Percentiles rank a stretch among this genome's conserved stretches.
Evolutionary conservation across 2,888 invertebrate species (phyloP).

Genomic region (Drosophila maculinotata): DNA sequence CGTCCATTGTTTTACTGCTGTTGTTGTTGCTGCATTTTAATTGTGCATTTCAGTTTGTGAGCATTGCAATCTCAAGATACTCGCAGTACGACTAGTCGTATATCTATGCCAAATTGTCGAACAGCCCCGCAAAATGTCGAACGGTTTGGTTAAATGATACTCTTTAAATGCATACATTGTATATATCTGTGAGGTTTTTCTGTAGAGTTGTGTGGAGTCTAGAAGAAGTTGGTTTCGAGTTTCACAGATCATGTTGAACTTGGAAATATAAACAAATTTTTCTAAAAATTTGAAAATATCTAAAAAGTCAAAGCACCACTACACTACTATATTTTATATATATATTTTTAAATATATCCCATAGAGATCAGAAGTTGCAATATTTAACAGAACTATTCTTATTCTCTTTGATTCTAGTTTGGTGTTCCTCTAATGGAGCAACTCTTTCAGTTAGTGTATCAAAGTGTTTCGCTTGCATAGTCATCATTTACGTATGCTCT

Average conservation of each 20-base stretch:
- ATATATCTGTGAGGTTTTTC: neutral
- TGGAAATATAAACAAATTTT: too few relatives aligned
- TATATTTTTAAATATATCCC: too few relatives aligned
- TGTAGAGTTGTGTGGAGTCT: neutral
- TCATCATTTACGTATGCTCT: constrained; percentile 17
- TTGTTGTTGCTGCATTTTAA: constrained; percentile 48
- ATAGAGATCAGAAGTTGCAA: too few relatives aligned
- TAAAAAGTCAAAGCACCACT: too few relatives aligned
- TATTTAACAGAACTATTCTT: too few relatives aligned
- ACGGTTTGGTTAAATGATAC: constrained; percentile 21
- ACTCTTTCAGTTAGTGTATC: constrained; percentile 21
- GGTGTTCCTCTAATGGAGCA: neutral
- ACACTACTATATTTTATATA: too few relatives aligned
- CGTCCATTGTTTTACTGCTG: constrained; percentile 49
- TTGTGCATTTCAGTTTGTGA: constrained; percentile 52
- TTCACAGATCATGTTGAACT: too few relatives aligned
- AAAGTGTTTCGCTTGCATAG: constrained; percentile 12
- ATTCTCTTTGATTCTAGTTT: neutral
- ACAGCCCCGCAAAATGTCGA: constrained; percentile 48
- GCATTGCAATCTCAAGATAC: constrained; percentile 42
- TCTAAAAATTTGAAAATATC: too few relatives aligned
- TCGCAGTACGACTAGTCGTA: constrained; percentile 3
- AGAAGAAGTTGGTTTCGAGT: neutral
- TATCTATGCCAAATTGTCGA: constrained; percentile 56
- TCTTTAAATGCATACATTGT: neutral